Conservation (phyloP, 2,113 vertebrate genomes). For the Leptobrachium leishanense region DNA sequence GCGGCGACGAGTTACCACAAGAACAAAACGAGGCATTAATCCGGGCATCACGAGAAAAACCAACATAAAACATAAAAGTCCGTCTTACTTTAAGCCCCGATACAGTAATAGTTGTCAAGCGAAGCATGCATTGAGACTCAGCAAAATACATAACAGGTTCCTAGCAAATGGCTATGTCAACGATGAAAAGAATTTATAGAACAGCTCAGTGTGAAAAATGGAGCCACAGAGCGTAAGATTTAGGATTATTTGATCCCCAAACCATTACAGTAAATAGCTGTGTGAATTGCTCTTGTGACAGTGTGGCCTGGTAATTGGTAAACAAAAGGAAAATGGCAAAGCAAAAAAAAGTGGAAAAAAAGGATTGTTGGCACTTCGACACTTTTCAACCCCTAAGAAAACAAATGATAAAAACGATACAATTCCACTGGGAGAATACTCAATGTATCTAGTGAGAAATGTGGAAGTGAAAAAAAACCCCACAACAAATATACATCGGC, state of each 20-base stretch:
- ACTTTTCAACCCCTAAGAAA: too few species aligned
- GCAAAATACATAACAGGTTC: conserved; percentile 33
- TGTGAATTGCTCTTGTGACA: conserved; percentile 1
- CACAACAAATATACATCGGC: too few species aligned
- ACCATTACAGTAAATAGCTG: conserved; percentile 11
- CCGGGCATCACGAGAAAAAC: neutral
- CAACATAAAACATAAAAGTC: conserved; percentile 10
- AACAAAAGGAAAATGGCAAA: neutral
- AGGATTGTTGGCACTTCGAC: too few species aligned
- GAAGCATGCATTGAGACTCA: conserved; percentile 33
- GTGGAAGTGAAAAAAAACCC: too few species aligned
- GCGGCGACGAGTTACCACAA: conserved; percentile 16
- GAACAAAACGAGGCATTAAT: conserved; percentile 7
- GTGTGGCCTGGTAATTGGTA: conserved; percentile 9
- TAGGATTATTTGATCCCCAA: conserved; percentile 42
- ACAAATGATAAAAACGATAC: too few species aligned
- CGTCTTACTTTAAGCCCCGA: conserved; percentile 10
- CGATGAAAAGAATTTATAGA: conserved; percentile 31
- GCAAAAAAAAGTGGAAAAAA: neutral
- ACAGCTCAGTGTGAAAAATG: conserved; percentile 31
- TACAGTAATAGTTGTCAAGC: conserved; percentile 36
- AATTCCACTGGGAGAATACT: too few species aligned
- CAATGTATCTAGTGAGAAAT: too few species aligned
- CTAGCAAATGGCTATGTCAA: conserved; percentile 20
- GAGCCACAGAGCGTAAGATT: conserved; percentile 17